Conservation (phyloP, 2,797 vertebrate genomes). For the Catostomus latipinnis region DNA sequence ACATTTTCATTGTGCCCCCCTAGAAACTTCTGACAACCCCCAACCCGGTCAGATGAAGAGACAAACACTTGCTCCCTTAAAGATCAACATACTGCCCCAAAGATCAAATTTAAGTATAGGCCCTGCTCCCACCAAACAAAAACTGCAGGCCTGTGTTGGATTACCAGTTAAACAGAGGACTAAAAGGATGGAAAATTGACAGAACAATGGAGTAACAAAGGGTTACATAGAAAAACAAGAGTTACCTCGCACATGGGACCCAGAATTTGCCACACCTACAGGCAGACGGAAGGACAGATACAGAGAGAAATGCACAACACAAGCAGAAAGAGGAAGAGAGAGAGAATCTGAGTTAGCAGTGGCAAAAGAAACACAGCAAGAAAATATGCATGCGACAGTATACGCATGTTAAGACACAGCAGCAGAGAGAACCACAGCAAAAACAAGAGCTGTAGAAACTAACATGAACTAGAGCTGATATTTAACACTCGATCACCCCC, state of each 20-base stretch:
- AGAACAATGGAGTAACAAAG: neutral
- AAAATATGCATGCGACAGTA: slow-evolving; percentile 17
- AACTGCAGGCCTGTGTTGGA: neutral
- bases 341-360: slow-evolving; percentile 58
- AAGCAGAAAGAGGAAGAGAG: slow-evolving; percentile 32
- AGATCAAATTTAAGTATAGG: no score
- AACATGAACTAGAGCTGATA: neutral
- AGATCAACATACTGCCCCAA: no score
- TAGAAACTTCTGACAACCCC: no score
- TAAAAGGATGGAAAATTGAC: slow-evolving; percentile 9
- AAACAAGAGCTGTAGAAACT: neutral
- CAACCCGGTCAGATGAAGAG: no score
- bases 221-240: slow-evolving; percentile 56
- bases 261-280: slow-evolving; percentile 91
- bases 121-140: neutral
- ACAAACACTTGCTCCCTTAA: no score
- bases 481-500: neutral
- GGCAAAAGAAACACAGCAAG: slow-evolving; percentile 53
- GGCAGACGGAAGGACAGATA: slow-evolving; percentile 64
- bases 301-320: slow-evolving; percentile 27
- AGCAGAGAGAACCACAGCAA: neutral
- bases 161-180: neutral
- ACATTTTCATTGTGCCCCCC: no score
- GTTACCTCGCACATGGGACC: slow-evolving; percentile 92
- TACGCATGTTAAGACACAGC: neutral